phyloP scores from a whole-genome alignment of 2,888 invertebrate species.

The Andrena praecox region DNA sequence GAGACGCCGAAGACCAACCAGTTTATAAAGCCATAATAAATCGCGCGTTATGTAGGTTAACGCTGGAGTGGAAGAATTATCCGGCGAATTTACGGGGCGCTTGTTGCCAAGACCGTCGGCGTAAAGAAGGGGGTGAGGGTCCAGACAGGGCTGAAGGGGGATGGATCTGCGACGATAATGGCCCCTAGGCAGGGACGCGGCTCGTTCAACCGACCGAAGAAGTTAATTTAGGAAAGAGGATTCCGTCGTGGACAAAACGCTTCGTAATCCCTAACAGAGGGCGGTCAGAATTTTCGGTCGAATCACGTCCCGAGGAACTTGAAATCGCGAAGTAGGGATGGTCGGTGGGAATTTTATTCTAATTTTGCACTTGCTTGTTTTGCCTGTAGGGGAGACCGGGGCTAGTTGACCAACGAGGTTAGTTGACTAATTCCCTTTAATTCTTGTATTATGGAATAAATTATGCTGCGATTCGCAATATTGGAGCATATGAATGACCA shows the following conservation, averaged over 20 bases:
- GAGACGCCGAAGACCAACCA: conserved; percentile 39
- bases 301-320: conserved; percentile 4
- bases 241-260: conserved; percentile 68
- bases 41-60: conserved; percentile 73
- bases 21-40: conserved; percentile 72
- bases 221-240: conserved; percentile 79
- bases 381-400: too few species aligned
- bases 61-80: conserved; percentile 72
- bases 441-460: too few species aligned
- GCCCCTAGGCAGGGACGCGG: conserved; percentile 51
- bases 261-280: conserved; percentile 74
- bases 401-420: too few species aligned
- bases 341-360: conserved; percentile 15
- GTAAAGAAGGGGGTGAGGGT: conserved; percentile 57
- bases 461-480: too few species aligned
- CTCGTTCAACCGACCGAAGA: conserved; percentile 55
- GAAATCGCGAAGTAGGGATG: background rate
- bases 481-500: too few species aligned
- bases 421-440: too few species aligned
- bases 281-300: conserved; percentile 16
- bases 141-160: conserved; percentile 18
- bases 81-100: conserved; percentile 73
- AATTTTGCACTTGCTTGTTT: background rate
- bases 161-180: conserved; percentile 69
- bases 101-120: conserved; percentile 75